Evolutionary conservation across 1,140 invertebrate genomes (phyloP), one percentile per base, ranked within the genome.

Genomic region (Drosophila elegans): DNA sequence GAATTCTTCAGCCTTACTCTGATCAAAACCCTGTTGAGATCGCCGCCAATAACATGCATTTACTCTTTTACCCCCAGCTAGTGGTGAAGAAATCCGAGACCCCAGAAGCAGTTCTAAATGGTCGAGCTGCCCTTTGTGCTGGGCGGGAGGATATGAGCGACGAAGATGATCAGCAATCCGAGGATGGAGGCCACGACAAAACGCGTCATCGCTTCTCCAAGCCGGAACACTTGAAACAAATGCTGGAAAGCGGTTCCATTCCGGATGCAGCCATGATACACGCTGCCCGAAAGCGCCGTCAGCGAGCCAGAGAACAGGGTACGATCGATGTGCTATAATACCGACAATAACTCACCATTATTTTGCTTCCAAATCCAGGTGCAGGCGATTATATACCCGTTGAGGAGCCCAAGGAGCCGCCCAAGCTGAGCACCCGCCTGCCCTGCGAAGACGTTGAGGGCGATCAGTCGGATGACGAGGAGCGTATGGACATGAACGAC

Each of bases 181-280:
- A 90, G n/a, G 92, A 93, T 45, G 80, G 72, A 1, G 76, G 90
- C 12, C 93, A 93, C 53, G 61, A 75, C 11, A 86, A 79, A 46
- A 36, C 61, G 3, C 66, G 72, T 0, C 95, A 95, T 92, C 93
- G 93, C 78, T 96, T 95, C 91, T 94, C 94, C 56, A 94, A 94
- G 81, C 93, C 95, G 6, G 95, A 96, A 75, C 94, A 95, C 78
- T 93, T 96, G 56, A 96, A 95, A 88, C 93, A 94, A 79, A 93
- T 96, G 66, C 89, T 97, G 63, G 95, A 97, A 93, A 96, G 95
- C 93, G 98, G 98, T 49, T 95, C 95, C 79, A 99, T 99, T 88
- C 98, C 98, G 16, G 98, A 99, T 94, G 98, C 98, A 9, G 97
- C 97, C 41, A 96, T 98, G 94, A 99, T 99, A 92, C 98, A 99